These are phyloP conservation scores for Poeciliopsis turneri DNA, from an alignment of 2,797 vertebrate species.

Conservation along the genomic window DNA sequence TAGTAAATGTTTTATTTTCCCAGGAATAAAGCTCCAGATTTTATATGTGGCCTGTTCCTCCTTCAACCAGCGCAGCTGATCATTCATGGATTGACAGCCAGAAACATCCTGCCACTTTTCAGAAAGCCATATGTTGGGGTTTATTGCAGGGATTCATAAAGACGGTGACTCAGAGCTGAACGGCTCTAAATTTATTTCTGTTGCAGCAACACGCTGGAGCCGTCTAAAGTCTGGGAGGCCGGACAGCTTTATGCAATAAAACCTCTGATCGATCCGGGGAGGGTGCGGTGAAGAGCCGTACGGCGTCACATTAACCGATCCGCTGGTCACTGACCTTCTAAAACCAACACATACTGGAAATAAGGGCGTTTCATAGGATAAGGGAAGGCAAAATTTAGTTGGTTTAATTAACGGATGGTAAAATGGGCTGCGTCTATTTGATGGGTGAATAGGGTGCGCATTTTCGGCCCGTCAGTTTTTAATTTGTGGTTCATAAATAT, in stretches of 20 bases:
- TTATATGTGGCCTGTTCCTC: not conserved
- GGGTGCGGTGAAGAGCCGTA: slow-evolving; percentile 39
- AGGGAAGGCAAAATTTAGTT: accelerated
- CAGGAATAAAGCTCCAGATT: not conserved
- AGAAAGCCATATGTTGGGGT: not conserved
- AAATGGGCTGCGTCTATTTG: slow-evolving; percentile 43
- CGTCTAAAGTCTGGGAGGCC: slow-evolving; percentile 12
- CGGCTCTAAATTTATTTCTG: not conserved
- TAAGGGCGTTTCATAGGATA: not conserved
- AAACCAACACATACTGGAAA: not conserved
- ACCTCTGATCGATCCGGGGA: slow-evolving; percentile 34
- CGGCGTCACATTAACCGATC: not conserved
- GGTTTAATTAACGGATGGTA: not conserved
- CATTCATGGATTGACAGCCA: not conserved
- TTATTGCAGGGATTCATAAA: not conserved
- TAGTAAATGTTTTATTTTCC: not conserved
- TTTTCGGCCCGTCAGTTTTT: slow-evolving; percentile 22
- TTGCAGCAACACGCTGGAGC: slow-evolving; percentile 14
- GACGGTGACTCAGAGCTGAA: not conserved
- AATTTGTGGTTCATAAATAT: not conserved
- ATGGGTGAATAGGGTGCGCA: slow-evolving; percentile 23
- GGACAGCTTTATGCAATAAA: slow-evolving; percentile 33
- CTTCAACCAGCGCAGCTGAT: not conserved
- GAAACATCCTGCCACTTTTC: not conserved
- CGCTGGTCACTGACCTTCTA: too few species aligned